phyloP scores from a whole-genome alignment of 2,888 invertebrate genomes.

The Limnephilus auricula region DNA sequence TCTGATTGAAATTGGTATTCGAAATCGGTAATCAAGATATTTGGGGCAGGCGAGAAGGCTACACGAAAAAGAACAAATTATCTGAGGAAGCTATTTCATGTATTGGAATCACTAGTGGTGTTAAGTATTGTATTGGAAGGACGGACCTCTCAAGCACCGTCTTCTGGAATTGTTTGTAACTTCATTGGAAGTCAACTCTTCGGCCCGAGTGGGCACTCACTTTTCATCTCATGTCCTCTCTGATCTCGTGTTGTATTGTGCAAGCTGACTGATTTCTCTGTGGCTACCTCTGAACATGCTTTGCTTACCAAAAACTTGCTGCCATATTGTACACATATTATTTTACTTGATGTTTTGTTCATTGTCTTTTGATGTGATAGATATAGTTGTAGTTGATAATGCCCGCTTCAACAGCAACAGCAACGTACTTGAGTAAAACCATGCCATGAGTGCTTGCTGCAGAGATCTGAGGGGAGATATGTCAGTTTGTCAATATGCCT shows the following conservation, averaged over 20 bases:
- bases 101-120: slow-evolving; percentile 32
- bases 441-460: slow-evolving; percentile 9
- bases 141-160: slow-evolving; percentile 37
- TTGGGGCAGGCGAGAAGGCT: slow-evolving; percentile 66
- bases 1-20: slow-evolving; percentile 73
- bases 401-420: slow-evolving; percentile 3
- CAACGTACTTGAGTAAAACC: background rate
- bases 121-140: slow-evolving; percentile 43
- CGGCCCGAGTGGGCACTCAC: too few relatives aligned
- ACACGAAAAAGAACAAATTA: slow-evolving; percentile 77
- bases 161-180: slow-evolving; percentile 27
- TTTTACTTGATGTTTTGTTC: background rate
- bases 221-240: background rate
- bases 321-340: background rate
- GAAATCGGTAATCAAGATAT: slow-evolving; percentile 69
- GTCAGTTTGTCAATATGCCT: slow-evolving; percentile 31
- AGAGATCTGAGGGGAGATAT: slow-evolving; percentile 24
- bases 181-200: background rate
- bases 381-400: background rate
- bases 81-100: slow-evolving; percentile 68
- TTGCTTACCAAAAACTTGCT: background rate
- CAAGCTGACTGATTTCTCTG: slow-evolving; percentile 45
- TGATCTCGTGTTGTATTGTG: slow-evolving; percentile 26
- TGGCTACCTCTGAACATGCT: slow-evolving; percentile 18
- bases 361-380: background rate